Percentiles rank a stretch among this genome's conserved stretches.
Evolutionary conservation across 2,113 vertebrate species (phyloP).

Genomic region (Spilogale gracilis): DNA sequence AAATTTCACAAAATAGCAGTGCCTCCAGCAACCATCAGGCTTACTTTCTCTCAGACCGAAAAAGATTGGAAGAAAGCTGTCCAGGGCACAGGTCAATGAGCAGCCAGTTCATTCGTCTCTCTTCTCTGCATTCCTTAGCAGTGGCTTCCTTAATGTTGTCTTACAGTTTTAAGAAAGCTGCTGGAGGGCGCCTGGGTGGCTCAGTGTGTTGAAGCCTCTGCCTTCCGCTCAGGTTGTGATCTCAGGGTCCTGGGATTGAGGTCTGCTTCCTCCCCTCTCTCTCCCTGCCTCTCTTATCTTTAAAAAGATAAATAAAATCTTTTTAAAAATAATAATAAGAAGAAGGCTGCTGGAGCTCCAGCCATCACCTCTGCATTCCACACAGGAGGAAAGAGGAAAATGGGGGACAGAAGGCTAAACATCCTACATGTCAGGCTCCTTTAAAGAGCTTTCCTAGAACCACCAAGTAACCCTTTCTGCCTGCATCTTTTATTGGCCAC

Average conservation of each 20-base stretch:
- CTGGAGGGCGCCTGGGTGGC: background rate
- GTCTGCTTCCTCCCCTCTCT: no score
- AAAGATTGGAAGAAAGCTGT: background rate
- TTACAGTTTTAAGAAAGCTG: background rate
- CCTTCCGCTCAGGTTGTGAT: no score
- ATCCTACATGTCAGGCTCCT: background rate
- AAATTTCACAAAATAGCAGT: background rate
- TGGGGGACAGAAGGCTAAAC: background rate
- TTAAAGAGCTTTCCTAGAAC: background rate
- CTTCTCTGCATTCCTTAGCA: background rate
- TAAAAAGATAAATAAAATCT: no score
- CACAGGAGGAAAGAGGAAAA: background rate
- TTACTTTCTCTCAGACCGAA: background rate
- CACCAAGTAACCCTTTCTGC: background rate
- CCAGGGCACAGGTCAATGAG: background rate
- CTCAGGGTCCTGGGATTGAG: no score
- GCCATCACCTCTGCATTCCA: background rate
- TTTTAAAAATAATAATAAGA: no score
- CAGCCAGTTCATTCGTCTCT: background rate
- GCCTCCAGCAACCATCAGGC: background rate
- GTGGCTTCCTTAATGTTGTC: background rate
- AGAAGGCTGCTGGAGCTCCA: slow-evolving; percentile 5
- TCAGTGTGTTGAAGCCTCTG: no score
- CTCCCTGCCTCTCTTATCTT: no score
- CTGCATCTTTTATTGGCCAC: background rate